phyloP scores from a whole-genome alignment of 2,113 vertebrate genomes.

The Pelecanus crispus region DNA sequence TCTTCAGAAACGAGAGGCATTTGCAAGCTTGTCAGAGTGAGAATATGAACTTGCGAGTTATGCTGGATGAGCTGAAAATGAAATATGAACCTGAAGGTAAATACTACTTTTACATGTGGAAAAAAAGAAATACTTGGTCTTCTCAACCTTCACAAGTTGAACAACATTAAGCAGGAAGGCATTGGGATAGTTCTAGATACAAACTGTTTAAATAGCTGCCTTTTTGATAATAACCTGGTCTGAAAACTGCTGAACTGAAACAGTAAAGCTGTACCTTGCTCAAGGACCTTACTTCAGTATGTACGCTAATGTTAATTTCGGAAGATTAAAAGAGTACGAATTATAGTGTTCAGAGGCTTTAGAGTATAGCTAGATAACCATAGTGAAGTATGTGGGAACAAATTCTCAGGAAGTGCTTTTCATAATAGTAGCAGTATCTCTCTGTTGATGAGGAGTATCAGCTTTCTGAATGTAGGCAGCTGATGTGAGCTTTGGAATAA shows the following conservation, averaged over 20 bases:
- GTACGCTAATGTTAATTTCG: neutral
- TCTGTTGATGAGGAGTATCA: neutral
- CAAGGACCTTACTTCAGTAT: neutral
- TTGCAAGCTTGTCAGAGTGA: slow-evolving; percentile 87
- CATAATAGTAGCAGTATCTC: neutral
- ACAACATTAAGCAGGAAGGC: neutral
- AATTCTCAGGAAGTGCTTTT: neutral
- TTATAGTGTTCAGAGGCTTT: neutral
- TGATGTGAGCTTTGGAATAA: neutral
- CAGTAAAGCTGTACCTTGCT: neutral
- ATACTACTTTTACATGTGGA: neutral
- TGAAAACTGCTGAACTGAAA: neutral
- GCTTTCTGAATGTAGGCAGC: neutral
- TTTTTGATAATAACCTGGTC: neutral
- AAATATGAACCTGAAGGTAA: slow-evolving; percentile 92
- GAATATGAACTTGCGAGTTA: slow-evolving; percentile 85
- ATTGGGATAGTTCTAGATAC: neutral
- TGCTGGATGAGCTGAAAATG: slow-evolving; percentile 85
- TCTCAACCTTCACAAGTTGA: neutral
- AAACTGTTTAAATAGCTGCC: neutral
- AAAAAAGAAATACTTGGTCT: neutral
- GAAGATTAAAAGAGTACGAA: neutral
- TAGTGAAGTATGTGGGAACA: neutral
- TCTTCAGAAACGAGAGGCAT: slow-evolving; percentile 82
- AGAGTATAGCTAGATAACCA: neutral